Evolutionary conservation across 2,113 vertebrate genomes (phyloP), one percentile per base, ranked within the genome.

Genomic region (Pomatorhinus ruficollis): DNA sequence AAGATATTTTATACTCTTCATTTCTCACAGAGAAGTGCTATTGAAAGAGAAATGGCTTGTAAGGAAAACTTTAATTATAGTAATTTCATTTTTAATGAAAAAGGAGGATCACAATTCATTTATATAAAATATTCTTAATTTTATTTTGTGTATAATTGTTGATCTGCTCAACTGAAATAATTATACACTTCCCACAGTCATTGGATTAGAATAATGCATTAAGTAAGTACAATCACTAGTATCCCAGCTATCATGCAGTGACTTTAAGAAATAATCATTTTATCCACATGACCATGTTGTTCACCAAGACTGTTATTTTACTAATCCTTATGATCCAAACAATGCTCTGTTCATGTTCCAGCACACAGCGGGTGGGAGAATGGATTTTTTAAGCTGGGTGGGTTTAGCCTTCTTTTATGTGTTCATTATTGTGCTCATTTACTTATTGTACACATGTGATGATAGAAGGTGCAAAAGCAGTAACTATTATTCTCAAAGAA

Each of bases 391-490:
- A 96, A 97, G 80, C 94, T 97, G 95, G 37, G 56, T 91, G 65
- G 44, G 61, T 93, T 98, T 97, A 97, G 87, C 87, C 72, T 97
- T 92, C 77, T 96, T 97, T 97, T 96, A 95, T 95, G 63, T 87
- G 78, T 94, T 97, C 61, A 22, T 97, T 97, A 97, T 97, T 95
- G 91, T 96, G 80, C 97, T 97, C 93, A 90, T 97, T 97, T 97
- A 90, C 94, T 97, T 97, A 90, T 80, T 97, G 85, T 95, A 91
- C 72, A 83, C 94, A 97, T 97, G 96, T 92, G 95, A 96, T 84
- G 28, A 57, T 33, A 77, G 87, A 97, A 96, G 40, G 69, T 95
- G 82, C 87, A 96, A 90, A 90, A 96, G 89, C 78, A 94, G 66
- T 92, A 96, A 90, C 57, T 54, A 50, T 89, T 96, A 77, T 80